Evolutionary conservation across 2,113 vertebrate species (phyloP).

Genomic region (Lagopus leucura): DNA sequence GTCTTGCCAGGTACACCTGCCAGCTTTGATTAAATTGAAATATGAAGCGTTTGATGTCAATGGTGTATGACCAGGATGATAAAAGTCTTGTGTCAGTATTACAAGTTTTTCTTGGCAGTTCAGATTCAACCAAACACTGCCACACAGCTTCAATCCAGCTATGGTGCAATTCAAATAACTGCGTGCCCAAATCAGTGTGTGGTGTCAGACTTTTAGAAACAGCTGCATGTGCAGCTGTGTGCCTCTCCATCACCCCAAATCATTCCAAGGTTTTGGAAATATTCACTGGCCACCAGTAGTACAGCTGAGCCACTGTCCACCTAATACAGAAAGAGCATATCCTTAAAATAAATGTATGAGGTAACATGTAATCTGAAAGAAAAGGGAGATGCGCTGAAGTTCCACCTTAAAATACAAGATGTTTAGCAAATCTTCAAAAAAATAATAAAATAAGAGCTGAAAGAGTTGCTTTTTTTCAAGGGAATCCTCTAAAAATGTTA

Average conservation of each 20-base stretch:
- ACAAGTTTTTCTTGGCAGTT: not conserved
- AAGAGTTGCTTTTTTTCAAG: not conserved
- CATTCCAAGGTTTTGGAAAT: not conserved
- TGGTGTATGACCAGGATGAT: not conserved
- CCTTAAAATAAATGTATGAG: not conserved
- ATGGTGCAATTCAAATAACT: not conserved
- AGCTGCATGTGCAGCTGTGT: not conserved
- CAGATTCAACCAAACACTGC: not conserved
- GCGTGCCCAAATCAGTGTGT: not conserved
- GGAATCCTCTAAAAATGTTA: not conserved
- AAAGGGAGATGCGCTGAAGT: not conserved
- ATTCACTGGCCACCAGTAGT: not conserved
- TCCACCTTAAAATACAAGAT: not conserved
- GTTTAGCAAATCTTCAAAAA: not conserved
- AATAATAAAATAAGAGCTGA: not conserved
- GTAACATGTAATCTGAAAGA: not conserved
- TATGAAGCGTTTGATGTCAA: not conserved
- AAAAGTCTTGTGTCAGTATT: not conserved
- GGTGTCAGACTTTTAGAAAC: not conserved
- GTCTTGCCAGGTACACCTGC: not conserved
- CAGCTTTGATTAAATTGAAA: slow-evolving; percentile 4
- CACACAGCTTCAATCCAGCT: not conserved
- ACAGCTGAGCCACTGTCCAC: not conserved
- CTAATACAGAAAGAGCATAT: not conserved
- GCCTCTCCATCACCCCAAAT: not conserved